A percentile compares a stretch with the other conserved stretches of the same genome.
phyloP scores from a whole-genome alignment of 2,888 invertebrate genomes.

The Drosophila parthenogenetica region DNA sequence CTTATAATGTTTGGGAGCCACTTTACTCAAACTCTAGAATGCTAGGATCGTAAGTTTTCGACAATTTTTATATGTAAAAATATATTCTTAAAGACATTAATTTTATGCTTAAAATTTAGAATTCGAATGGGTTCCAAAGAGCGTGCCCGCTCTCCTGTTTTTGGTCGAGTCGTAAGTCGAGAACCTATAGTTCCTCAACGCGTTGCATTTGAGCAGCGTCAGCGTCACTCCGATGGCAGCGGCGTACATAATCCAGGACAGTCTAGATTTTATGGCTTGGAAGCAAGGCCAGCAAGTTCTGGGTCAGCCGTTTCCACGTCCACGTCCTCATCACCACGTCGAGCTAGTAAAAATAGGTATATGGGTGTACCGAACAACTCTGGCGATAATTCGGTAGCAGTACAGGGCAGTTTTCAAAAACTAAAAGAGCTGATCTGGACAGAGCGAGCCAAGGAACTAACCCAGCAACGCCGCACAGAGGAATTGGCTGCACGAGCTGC shows the following conservation, averaged over 20 bases:
- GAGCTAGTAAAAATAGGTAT: slow-evolving; percentile 74
- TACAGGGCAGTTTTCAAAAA: slow-evolving; percentile 88
- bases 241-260: slow-evolving; percentile 44
- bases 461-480: slow-evolving; percentile 90
- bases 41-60: slow-evolving; percentile 86
- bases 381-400: slow-evolving; percentile 63
- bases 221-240: slow-evolving; percentile 85
- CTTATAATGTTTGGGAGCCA: slow-evolving; percentile 93
- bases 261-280: slow-evolving; percentile 85
- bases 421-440: slow-evolving; percentile 92
- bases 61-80: background rate
- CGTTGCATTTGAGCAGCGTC: slow-evolving; percentile 54
- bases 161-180: slow-evolving; percentile 90
- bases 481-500: slow-evolving; percentile 89
- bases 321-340: slow-evolving; percentile 43
- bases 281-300: slow-evolving; percentile 67
- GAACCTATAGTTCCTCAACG: slow-evolving; percentile 86
- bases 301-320: slow-evolving; percentile 1
- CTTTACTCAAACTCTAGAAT: slow-evolving; percentile 86
- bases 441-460: slow-evolving; percentile 91
- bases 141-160: slow-evolving; percentile 87
- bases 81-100: no score
- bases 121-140: slow-evolving; percentile 84
- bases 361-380: slow-evolving; percentile 61
- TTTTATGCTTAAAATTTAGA: slow-evolving; percentile 64